Evolutionary conservation across 2,113 vertebrate species (phyloP).

Genomic region (cattle (Bos taurus)): ARS-UCD2.0 NC_037337.1:41810501-41811000

Average conservation of each 20-base stretch:
- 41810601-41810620: neutral
- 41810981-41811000: neutral
- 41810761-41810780: neutral
- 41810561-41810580: neutral
- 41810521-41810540: neutral
- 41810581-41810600: neutral
- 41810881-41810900: neutral
- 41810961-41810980: neutral
- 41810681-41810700: neutral
- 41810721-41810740: neutral
- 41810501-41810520: neutral
- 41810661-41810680: neutral
- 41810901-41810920: neutral
- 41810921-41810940: neutral
- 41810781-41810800: neutral
- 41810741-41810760: neutral
- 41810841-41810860: neutral
- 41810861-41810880: neutral
- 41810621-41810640: neutral
- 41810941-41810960: neutral
- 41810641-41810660: neutral
- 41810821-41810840: neutral
- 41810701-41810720: neutral
- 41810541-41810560: neutral
- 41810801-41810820: neutral